These are phyloP conservation scores for Wiebesia pumilae DNA, from an alignment of 1,140 invertebrate genomes.

Conservation along the genomic window DNA sequence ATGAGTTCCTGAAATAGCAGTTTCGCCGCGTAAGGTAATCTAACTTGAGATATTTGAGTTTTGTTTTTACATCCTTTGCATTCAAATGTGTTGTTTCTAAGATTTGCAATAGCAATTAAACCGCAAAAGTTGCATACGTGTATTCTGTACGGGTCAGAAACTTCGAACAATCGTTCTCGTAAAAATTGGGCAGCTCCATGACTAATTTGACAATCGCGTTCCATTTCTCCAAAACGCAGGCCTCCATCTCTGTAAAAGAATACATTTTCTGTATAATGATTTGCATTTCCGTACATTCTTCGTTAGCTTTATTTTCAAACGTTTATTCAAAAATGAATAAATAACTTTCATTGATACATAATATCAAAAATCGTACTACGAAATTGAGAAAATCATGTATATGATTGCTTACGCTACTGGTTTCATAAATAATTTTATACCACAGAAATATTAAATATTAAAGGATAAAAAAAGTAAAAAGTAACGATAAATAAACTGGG, in stretches of 20 bases:
- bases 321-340: too few relatives aligned
- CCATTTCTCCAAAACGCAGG: conserved; percentile 64
- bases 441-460: background rate
- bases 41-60: conserved; percentile 61
- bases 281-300: too few relatives aligned
- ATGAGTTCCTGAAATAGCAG: conserved; percentile 62
- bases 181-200: conserved; percentile 62
- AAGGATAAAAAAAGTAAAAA: too few relatives aligned
- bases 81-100: conserved; percentile 59
- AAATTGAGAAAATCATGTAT: too few relatives aligned
- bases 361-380: too few relatives aligned
- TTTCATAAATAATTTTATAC: too few relatives aligned
- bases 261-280: background rate
- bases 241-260: conserved; percentile 58
- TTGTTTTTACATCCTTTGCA: conserved; percentile 63
- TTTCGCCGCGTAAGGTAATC: conserved; percentile 62
- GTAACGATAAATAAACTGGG: too few relatives aligned
- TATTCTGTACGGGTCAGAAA: conserved; percentile 61
- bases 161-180: conserved; percentile 60
- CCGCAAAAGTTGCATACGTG: conserved; percentile 62
- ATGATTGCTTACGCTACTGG: too few relatives aligned
- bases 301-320: too few relatives aligned
- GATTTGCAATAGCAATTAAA: conserved; percentile 61
- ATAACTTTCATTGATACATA: too few relatives aligned
- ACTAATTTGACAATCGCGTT: conserved; percentile 63